These are phyloP conservation scores for Agrilus mali DNA, from an alignment of 2,888 invertebrate species.

Conservation along the genomic window DNA sequence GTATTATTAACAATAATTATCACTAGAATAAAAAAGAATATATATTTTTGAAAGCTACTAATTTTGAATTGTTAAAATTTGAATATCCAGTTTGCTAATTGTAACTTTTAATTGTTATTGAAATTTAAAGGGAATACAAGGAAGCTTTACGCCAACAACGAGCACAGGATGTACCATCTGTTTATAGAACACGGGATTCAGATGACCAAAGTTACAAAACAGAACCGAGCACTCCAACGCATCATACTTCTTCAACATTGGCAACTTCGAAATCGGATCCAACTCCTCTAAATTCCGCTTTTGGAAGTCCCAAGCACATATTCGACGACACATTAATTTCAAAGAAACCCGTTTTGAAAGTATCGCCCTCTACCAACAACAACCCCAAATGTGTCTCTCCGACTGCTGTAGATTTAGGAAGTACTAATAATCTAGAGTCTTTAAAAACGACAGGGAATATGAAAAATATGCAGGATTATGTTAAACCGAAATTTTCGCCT, in stretches of 20 bases:
- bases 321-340: conserved; percentile 36
- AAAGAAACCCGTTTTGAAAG: conserved; percentile 66
- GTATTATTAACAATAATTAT: not conserved
- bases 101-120: conserved; percentile 1
- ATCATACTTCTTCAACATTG: conserved; percentile 35
- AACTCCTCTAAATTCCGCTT: conserved; percentile 34
- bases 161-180: conserved; percentile 56
- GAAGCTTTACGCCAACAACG: conserved; percentile 79
- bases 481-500: conserved; percentile 51
- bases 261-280: conserved; percentile 37
- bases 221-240: conserved; percentile 37
- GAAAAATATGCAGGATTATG: conserved; percentile 32
- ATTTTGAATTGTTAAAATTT: not conserved
- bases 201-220: conserved; percentile 42
- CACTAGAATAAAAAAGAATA: too few relatives aligned
- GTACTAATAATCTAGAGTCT: conserved; percentile 23
- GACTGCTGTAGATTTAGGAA: conserved; percentile 13
- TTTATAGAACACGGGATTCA: conserved; percentile 57
- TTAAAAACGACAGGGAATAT: conserved; percentile 31
- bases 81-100: conserved; percentile 2
- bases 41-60: not conserved
- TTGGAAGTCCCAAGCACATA: conserved; percentile 43
- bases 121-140: conserved; percentile 64
- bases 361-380: conserved; percentile 59
- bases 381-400: conserved; percentile 19